Base-by-base conservation (phyloP, 2,888 invertebrate species). In the Lepidochitona cinerea region DNA sequence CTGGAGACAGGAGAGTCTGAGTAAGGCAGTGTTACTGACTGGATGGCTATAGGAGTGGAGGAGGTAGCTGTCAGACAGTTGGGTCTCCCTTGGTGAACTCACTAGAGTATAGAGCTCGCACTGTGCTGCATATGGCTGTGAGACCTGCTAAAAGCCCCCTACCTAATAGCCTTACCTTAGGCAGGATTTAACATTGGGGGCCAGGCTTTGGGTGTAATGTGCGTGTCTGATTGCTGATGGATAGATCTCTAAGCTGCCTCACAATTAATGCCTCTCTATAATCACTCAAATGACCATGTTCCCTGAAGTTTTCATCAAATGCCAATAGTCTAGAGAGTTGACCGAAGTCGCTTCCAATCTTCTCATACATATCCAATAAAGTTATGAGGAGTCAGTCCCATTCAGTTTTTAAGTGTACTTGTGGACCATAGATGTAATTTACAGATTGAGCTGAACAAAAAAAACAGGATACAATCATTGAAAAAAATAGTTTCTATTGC, bases 181-280 rank as follows among this genome's bases (percentile, higher is more conserved):
- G 14, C 26, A 59, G 26, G 18, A 12, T 41, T 12, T 18, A 12
- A 18, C 26, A 23, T 29, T 59, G 59, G 23, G 29, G 23, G 59
- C 23, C 23, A 26, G 59, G 12, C 23, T 14, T 29, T 29, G 59
- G 59, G 26, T 59, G 59, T 14, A 59, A 32, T 29, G 49, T 49
- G 49, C 49, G 49, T 49, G 32, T 59, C 59, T 29, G 59, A 59
- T 59, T 59, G 59, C 59, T 59, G 59, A 59, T 59, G 59, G 59
- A n/a, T n/a, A n/a, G n/a, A 59, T 59, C 59, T 59, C 29, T 59
- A 59, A 59, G 59, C 59, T 23, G 59, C 59, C 23, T 23, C 59
- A 29, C 59, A 59, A 59, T 59, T 59, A 59, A 59, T 59, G 59
- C 26, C 59, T 3, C 23, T 14, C 59, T 29, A 59, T 59, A 59